Percentiles rank a stretch among this genome's conserved stretches.
Conservation (phyloP, 2,888 invertebrate species). For the Eledona agricola region DNA sequence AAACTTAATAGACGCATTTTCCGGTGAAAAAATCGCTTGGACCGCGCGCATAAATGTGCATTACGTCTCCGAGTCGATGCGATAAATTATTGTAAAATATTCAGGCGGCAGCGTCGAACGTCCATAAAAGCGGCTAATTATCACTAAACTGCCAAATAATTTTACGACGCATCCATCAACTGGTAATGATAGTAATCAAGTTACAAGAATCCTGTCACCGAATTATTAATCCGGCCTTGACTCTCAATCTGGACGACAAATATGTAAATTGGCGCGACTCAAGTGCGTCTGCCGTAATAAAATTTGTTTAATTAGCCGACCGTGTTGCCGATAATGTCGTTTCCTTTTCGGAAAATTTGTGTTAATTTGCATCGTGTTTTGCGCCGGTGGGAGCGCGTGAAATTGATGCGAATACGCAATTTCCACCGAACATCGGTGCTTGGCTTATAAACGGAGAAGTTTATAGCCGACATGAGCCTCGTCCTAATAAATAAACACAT, state of each 20-base stretch:
- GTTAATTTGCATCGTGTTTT: background rate
- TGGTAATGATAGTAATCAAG: slow-evolving; percentile 22
- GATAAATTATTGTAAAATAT: slow-evolving; percentile 14
- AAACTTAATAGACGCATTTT: slow-evolving; percentile 57
- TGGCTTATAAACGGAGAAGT: slow-evolving; percentile 24
- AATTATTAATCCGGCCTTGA: slow-evolving; percentile 24
- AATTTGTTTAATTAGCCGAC: slow-evolving; percentile 23
- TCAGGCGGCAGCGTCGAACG: slow-evolving; percentile 8
- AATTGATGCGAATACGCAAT: slow-evolving; percentile 25
- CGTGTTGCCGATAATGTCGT: slow-evolving; percentile 12
- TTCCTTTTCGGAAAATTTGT: slow-evolving; percentile 3
- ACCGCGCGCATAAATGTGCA: slow-evolving; percentile 50
- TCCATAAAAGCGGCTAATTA: slow-evolving; percentile 20
- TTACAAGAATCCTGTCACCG: slow-evolving; percentile 26
- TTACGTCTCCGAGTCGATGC: slow-evolving; percentile 22
- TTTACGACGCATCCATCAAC: slow-evolving; percentile 18
- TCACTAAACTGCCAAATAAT: slow-evolving; percentile 23
- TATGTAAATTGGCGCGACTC: slow-evolving; percentile 14
- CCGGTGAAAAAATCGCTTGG: slow-evolving; percentile 51
- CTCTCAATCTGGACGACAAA: slow-evolving; percentile 15
- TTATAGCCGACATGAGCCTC: slow-evolving; percentile 30
- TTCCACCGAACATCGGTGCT: slow-evolving; percentile 28
- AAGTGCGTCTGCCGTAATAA: slow-evolving; percentile 3
- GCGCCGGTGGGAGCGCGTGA: background rate
- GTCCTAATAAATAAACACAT: slow-evolving; percentile 37